Conservation (phyloP, 2,888 invertebrate genomes). For the Phaonia tiefii region DNA sequence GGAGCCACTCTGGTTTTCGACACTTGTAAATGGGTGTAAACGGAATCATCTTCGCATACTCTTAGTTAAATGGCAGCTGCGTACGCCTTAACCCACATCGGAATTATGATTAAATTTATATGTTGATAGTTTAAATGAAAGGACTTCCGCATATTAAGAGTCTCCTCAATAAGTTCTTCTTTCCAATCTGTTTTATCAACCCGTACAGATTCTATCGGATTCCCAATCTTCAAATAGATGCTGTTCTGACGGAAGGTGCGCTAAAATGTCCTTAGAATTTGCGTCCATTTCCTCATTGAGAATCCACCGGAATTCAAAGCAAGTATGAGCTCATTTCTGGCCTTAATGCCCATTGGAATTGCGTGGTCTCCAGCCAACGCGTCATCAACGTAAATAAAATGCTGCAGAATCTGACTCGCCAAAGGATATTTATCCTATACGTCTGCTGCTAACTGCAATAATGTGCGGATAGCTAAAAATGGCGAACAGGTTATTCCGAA, state of each 20-base stretch:
- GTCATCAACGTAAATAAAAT: constrained; percentile 60
- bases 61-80: constrained; percentile 45
- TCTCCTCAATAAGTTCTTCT: constrained; percentile 8
- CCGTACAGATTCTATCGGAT: constrained; percentile 62
- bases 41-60: background rate
- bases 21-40: background rate
- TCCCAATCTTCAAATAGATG: constrained; percentile 48
- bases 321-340: constrained; percentile 31
- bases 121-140: constrained; percentile 5
- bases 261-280: constrained; percentile 11
- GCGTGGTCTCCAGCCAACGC: constrained; percentile 50
- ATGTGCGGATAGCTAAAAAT: constrained; percentile 58
- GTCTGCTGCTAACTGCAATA: constrained; percentile 54
- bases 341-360: constrained; percentile 9
- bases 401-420: constrained; percentile 49
- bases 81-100: constrained; percentile 46
- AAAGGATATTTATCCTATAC: constrained; percentile 47
- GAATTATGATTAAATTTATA: background rate
- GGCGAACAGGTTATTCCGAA: constrained; percentile 66
- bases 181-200: constrained; percentile 53
- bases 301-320: constrained; percentile 47
- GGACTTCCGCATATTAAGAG: constrained; percentile 7
- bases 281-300: constrained; percentile 39
- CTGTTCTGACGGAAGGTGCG: constrained; percentile 9
- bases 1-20: constrained; percentile 44